phyloP scores from a whole-genome alignment of 1,140 invertebrate species.

The Drosophila oshimai region DNA sequence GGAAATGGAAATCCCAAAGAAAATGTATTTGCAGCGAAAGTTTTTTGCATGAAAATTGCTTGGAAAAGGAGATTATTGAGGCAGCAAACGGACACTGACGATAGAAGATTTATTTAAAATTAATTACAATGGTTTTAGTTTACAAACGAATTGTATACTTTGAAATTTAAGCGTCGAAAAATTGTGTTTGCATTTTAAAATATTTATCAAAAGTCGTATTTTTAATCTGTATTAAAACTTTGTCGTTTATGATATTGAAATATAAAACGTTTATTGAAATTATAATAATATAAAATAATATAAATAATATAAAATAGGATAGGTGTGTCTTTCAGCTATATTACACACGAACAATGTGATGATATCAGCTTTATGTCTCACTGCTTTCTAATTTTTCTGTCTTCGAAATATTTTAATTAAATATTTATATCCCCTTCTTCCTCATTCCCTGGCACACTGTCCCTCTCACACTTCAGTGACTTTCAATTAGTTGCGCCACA shows the following conservation, averaged over 20 bases:
- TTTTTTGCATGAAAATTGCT: conserved; percentile 1
- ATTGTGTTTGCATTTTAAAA: no score
- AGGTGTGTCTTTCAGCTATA: no score
- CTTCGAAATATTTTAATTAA: conserved; percentile 70
- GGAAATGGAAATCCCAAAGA: conserved; percentile 44
- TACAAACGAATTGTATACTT: no score
- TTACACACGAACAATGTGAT: not conserved
- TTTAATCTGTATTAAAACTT: not conserved
- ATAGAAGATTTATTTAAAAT: no score
- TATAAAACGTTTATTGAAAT: no score
- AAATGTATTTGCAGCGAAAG: conserved; percentile 27
- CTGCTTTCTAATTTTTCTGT: not conserved
- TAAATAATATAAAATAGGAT: no score
- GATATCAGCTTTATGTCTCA: not conserved
- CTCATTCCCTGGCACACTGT: not conserved
- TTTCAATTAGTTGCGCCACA: conserved; percentile 81
- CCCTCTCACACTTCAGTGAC: conserved; percentile 68
- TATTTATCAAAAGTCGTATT: no score
- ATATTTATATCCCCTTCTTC: conserved; percentile 49
- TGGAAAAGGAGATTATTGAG: no score
- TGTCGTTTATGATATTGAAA: no score
- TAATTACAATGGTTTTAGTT: no score
- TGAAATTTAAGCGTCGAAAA: no score
- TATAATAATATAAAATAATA: no score
- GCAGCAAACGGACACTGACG: not conserved